phyloP scores from a whole-genome alignment of 2,888 invertebrate genomes.

The Himalopsyche kuldschensis region DNA sequence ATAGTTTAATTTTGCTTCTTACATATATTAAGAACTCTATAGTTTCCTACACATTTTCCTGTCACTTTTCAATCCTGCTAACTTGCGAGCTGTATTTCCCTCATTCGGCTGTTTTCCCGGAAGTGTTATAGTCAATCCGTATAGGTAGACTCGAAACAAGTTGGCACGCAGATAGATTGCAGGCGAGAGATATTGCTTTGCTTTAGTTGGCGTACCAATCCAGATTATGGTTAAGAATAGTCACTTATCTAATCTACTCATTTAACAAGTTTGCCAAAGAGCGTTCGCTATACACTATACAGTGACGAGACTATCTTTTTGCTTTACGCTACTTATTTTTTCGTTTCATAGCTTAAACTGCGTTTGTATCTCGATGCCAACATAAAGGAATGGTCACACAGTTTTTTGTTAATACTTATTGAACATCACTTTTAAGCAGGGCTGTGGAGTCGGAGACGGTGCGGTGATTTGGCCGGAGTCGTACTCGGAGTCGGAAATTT shows the following conservation, averaged over 20 bases:
- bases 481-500: too few species aligned
- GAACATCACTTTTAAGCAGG: too few species aligned
- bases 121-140: not conserved
- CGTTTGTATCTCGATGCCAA: not conserved
- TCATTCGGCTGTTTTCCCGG: not conserved
- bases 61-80: not conserved
- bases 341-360: not conserved
- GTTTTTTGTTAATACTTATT: too few species aligned
- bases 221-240: not conserved
- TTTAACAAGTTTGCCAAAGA: not conserved
- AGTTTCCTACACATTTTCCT: not conserved
- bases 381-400: too few species aligned
- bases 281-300: not conserved
- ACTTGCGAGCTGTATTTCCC: not conserved
- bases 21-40: not conserved
- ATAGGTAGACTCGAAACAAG: not conserved
- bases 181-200: not conserved
- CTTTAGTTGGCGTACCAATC: not conserved
- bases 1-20: too few species aligned
- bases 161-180: not conserved
- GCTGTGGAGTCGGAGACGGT: too few species aligned
- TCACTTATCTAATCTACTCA: not conserved
- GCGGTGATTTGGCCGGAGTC: too few species aligned
- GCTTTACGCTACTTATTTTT: not conserved
- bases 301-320: not conserved